phyloP scores from a whole-genome alignment of 2,888 invertebrate genomes.

The Erebia aethiops region DNA sequence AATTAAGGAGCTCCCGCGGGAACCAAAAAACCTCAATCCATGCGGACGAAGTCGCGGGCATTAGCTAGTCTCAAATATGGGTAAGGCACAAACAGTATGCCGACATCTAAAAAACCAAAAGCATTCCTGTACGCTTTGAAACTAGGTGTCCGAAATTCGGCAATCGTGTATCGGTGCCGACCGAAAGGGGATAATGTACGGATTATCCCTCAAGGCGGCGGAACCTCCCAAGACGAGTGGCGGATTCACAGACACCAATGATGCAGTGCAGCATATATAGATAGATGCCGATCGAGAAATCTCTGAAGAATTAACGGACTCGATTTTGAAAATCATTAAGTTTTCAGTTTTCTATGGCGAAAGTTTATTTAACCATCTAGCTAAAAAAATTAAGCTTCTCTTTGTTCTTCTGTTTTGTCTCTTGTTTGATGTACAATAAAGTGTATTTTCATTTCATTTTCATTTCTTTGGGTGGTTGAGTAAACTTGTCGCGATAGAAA shows the following conservation, averaged over 20 bases:
- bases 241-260: constrained; percentile 28
- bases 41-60: neutral
- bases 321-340: no score
- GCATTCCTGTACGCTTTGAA: constrained; percentile 14
- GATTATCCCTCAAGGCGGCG: constrained; percentile 68
- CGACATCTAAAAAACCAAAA: constrained; percentile 1
- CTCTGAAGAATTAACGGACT: neutral
- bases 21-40: neutral
- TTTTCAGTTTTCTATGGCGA: no score
- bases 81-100: neutral
- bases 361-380: no score
- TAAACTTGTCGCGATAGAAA: no score
- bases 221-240: constrained; percentile 60
- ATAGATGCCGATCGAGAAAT: constrained; percentile 12
- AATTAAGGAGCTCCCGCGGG: neutral
- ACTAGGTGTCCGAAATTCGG: constrained; percentile 19
- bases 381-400: no score
- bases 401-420: no score
- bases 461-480: no score
- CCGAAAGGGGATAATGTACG: constrained; percentile 43
- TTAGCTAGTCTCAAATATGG: neutral
- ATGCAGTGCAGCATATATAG: constrained; percentile 13
- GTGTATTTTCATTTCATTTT: no score
- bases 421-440: no score
- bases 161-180: constrained; percentile 13